Evolutionary conservation across 1,140 invertebrate species (phyloP).

Genomic region (Papilio glaucus): DNA sequence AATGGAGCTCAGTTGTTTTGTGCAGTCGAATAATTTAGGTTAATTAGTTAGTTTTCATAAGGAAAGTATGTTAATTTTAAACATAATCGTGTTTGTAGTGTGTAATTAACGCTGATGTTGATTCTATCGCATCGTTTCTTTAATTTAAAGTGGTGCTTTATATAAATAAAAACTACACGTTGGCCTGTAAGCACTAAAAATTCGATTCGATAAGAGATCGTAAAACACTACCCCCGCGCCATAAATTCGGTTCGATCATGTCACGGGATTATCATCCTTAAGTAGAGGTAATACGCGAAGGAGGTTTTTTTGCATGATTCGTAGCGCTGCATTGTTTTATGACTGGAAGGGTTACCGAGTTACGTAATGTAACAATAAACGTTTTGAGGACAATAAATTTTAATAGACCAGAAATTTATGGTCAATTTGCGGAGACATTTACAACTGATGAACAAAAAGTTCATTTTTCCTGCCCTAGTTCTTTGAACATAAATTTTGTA

Average conservation of each 20-base stretch:
- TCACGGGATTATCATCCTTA: constrained; percentile 63
- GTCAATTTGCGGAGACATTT: constrained; percentile 74
- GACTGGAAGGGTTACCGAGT: constrained; percentile 72
- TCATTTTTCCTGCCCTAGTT: constrained; percentile 65
- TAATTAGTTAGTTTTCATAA: not conserved
- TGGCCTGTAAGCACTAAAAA: constrained; percentile 59
- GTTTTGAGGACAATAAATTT: constrained; percentile 75
- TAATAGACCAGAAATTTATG: constrained; percentile 77
- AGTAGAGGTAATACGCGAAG: constrained; percentile 52
- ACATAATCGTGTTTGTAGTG: constrained; percentile 32
- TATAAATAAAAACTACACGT: constrained; percentile 54
- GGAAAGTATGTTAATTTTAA: constrained; percentile 6
- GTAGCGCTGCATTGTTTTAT: constrained; percentile 74
- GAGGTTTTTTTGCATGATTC: constrained; percentile 65
- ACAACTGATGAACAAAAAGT: constrained; percentile 75
- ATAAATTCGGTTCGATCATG: constrained; percentile 63
- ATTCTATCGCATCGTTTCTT: constrained; percentile 46
- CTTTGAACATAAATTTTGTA: constrained; percentile 54
- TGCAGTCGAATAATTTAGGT: not conserved
- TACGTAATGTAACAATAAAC: constrained; percentile 76
- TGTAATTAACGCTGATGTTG: constrained; percentile 33
- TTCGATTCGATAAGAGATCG: constrained; percentile 77
- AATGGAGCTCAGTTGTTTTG: constrained; percentile 7
- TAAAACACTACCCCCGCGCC: constrained; percentile 72
- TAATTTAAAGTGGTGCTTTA: constrained; percentile 54